phyloP scores from a whole-genome alignment of 2,113 vertebrate genomes.

The Pollachius pollachius region DNA sequence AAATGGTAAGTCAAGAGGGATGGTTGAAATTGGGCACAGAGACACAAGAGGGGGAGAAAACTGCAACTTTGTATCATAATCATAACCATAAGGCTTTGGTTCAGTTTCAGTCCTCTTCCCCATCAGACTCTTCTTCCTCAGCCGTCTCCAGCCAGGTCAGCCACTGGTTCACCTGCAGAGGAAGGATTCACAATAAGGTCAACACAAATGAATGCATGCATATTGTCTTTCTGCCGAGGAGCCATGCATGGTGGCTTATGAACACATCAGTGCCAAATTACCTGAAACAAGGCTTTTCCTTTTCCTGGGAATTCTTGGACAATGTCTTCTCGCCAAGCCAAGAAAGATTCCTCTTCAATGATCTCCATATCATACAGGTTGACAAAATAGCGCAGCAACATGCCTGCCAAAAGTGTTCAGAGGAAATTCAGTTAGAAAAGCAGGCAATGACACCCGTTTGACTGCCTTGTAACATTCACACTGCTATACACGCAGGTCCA shows the following conservation, averaged over 20 bases:
- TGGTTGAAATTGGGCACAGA: not conserved
- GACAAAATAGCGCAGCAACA: constrained; percentile 98
- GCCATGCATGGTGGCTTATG: not conserved
- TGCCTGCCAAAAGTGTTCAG: constrained; percentile 71
- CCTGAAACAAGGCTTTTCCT: constrained; percentile 99
- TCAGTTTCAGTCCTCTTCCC: constrained; percentile 94
- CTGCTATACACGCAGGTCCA: not conserved
- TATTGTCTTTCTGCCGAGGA: not conserved
- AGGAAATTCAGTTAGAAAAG: not conserved
- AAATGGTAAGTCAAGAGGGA: not conserved
- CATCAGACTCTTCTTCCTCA: constrained; percentile 98
- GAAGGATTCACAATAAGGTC: constrained; percentile 86
- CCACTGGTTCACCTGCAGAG: constrained; percentile 94
- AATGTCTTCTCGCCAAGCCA: constrained; percentile 99
- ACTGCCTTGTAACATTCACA: not conserved
- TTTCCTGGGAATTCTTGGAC: constrained; percentile 98
- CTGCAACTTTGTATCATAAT: not conserved
- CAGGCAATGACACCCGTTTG: not conserved
- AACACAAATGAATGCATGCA: constrained; percentile 63
- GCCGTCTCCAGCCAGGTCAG: constrained; percentile 99
- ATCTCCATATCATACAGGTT: constrained; percentile 99
- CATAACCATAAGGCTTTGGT: constrained; percentile 64
- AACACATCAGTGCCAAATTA: constrained; percentile 40
- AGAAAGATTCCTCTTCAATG: constrained; percentile 97
- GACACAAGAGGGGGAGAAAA: constrained; percentile 1